Percentiles rank a stretch among this genome's conserved stretches.
These are phyloP conservation scores for Labeo rohita DNA, from an alignment of 2,113 vertebrate species.

Conservation along the genomic window DNA sequence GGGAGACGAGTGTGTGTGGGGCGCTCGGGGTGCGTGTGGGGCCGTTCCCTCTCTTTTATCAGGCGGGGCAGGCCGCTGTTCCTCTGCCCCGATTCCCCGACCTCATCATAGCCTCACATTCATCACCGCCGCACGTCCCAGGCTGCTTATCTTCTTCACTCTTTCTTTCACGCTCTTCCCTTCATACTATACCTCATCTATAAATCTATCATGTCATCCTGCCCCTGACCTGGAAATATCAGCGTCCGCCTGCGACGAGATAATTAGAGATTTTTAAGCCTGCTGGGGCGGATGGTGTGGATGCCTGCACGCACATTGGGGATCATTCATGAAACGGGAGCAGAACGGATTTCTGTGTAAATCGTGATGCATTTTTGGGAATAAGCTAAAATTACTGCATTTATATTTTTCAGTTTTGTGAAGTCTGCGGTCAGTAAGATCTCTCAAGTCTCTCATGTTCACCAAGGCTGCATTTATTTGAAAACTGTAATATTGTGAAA, in stretches of 20 bases:
- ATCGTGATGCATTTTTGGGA: background rate
- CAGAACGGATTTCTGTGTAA: background rate
- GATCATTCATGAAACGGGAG: background rate
- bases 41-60: slow-evolving; percentile 56
- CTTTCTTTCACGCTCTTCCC: slow-evolving; percentile 21
- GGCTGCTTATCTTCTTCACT: slow-evolving; percentile 58
- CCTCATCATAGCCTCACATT: slow-evolving; percentile 67
- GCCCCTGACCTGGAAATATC: slow-evolving; percentile 44
- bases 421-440: no score
- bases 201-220: slow-evolving; percentile 23
- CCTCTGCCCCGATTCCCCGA: slow-evolving; percentile 64
- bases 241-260: slow-evolving; percentile 27
- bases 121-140: slow-evolving; percentile 68
- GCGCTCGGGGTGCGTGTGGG: slow-evolving; percentile 27
- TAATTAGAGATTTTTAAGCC: slow-evolving; percentile 45
- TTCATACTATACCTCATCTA: slow-evolving; percentile 23
- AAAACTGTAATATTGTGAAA: background rate
- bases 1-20: slow-evolving; percentile 40
- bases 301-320: background rate
- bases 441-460: background rate
- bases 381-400: background rate
- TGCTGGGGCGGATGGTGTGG: background rate
- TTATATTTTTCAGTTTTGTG: background rate
- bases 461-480: no score
- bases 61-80: slow-evolving; percentile 60